phyloP scores from a whole-genome alignment of 2,797 vertebrate genomes.

The Fratercula arctica region DNA sequence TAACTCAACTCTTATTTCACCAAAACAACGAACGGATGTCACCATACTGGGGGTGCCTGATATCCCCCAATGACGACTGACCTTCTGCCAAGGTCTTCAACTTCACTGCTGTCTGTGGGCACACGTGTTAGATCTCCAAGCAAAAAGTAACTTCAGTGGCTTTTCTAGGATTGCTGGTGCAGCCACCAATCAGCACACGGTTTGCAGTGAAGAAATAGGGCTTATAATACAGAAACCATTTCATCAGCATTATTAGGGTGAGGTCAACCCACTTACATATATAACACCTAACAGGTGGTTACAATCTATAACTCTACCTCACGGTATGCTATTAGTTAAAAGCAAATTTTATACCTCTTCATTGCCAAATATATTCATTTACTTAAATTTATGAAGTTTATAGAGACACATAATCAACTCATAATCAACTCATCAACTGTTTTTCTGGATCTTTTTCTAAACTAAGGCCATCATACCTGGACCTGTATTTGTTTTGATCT shows the following conservation, averaged over 20 bases:
- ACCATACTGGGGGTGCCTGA: background rate
- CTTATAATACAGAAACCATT: background rate
- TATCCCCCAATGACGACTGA: background rate
- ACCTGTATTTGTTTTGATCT: background rate
- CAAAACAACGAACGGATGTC: rapidly evolving
- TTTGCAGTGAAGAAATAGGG: background rate
- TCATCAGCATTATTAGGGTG: background rate
- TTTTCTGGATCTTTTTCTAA: background rate
- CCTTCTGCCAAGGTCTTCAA: background rate
- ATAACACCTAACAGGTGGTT: background rate
- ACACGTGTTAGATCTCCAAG: background rate
- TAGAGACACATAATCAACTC: background rate
- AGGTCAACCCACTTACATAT: background rate
- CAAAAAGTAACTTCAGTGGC: background rate
- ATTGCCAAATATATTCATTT: background rate
- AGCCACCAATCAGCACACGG: background rate
- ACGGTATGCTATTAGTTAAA: background rate
- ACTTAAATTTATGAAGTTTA: background rate
- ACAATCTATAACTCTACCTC: background rate
- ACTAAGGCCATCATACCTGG: background rate
- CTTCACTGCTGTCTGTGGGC: too few species aligned
- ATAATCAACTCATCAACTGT: background rate
- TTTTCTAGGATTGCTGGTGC: background rate
- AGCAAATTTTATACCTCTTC: background rate
- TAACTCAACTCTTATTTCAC: background rate